Evolutionary conservation across 2,888 invertebrate genomes (phyloP).

Genomic region (Harpalus rufipes): DNA sequence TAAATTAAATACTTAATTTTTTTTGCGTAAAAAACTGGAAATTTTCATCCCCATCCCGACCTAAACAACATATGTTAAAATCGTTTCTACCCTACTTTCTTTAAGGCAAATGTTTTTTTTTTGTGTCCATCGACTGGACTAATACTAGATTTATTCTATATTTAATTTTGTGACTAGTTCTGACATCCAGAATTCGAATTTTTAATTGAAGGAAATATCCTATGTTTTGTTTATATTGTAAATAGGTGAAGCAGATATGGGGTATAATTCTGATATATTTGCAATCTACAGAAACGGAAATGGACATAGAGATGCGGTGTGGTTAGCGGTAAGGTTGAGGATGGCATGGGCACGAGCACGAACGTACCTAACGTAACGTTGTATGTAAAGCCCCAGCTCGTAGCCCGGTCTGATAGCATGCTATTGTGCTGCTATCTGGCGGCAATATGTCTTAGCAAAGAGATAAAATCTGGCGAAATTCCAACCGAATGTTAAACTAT

Average conservation of each 20-base stretch:
- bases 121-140: no score
- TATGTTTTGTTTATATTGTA: not conserved
- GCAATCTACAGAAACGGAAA: not conserved
- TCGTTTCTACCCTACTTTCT: no score
- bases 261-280: not conserved
- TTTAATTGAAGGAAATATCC: no score
- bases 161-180: no score
- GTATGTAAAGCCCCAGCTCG: constrained; percentile 38
- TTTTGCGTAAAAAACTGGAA: no score
- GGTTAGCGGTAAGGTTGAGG: constrained; percentile 7
- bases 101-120: no score
- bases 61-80: no score
- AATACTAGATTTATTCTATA: no score
- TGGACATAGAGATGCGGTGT: not conserved
- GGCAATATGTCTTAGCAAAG: constrained; percentile 75
- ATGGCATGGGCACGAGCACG: not conserved
- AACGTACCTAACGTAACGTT: not conserved
- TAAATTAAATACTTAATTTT: no score
- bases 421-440: constrained; percentile 75
- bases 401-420: constrained; percentile 68
- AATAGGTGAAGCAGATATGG: not conserved
- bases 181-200: no score
- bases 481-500: constrained; percentile 70
- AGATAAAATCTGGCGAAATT: constrained; percentile 75
- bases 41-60: no score